Evolutionary conservation across 1,140 invertebrate genomes (phyloP).

Genomic region (Drosophila lacertosa): DNA sequence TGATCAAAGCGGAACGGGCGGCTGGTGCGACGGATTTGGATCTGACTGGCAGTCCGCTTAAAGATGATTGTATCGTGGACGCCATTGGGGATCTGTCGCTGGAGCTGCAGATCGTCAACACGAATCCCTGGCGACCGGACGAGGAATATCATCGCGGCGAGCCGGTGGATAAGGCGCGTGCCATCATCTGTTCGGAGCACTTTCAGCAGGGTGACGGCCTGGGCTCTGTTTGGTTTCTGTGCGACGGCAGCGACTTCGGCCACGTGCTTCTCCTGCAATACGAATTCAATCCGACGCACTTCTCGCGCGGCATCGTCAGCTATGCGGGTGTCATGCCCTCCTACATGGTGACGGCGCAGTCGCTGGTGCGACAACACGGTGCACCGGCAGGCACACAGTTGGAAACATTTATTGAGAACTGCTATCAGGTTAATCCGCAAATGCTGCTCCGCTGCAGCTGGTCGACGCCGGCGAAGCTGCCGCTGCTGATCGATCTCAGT

Average conservation of each 20-base stretch:
- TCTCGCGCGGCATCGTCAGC: slow-evolving; percentile 62
- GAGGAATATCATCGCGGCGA: slow-evolving; percentile 73
- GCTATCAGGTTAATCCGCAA: slow-evolving; percentile 66
- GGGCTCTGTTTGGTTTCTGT: slow-evolving; percentile 77
- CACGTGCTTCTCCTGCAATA: slow-evolving; percentile 69
- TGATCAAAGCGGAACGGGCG: slow-evolving; percentile 15
- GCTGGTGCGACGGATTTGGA: slow-evolving; percentile 42
- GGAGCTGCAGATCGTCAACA: slow-evolving; percentile 45
- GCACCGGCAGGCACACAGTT: slow-evolving; percentile 4
- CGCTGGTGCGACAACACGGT: slow-evolving; percentile 45
- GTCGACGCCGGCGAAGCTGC: slow-evolving; percentile 40
- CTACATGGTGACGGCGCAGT: slow-evolving; percentile 56
- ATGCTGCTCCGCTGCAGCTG: slow-evolving; percentile 64
- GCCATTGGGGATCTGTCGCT: slow-evolving; percentile 68
- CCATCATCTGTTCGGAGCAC: slow-evolving; percentile 53
- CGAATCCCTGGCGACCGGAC: slow-evolving; percentile 70
- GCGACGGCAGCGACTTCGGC: slow-evolving; percentile 57
- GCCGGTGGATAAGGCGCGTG: slow-evolving; percentile 50
- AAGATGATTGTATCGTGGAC: slow-evolving; percentile 75
- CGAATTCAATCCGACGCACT: slow-evolving; percentile 55
- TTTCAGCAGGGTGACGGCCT: slow-evolving; percentile 56
- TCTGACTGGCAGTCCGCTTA: slow-evolving; percentile 77
- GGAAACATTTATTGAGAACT: slow-evolving; percentile 73
- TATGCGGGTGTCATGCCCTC: slow-evolving; percentile 61
- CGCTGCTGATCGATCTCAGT: slow-evolving; percentile 59